Evolutionary conservation across 2,888 invertebrate genomes (phyloP).

Genomic region (Autographa gamma): DNA sequence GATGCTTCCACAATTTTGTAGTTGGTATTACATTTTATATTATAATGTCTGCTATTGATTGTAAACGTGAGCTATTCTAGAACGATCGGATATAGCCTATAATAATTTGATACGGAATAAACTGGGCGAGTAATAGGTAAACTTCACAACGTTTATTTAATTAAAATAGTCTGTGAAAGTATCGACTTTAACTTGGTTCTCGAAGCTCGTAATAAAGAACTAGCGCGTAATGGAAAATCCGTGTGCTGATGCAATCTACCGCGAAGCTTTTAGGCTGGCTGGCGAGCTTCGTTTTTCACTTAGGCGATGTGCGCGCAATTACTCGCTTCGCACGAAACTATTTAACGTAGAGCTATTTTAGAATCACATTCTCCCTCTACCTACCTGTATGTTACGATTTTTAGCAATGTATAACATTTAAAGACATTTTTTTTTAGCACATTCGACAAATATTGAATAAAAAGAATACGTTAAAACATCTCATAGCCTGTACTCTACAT

Average conservation of each 20-base stretch:
- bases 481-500: no score
- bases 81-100: constrained; percentile 25
- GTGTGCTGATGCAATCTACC: constrained; percentile 86
- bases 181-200: constrained; percentile 60
- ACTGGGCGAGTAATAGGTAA: constrained; percentile 24
- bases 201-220: constrained; percentile 70
- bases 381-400: constrained; percentile 9
- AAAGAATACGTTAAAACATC: no score
- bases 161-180: constrained; percentile 60
- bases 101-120: constrained; percentile 37
- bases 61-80: constrained; percentile 30
- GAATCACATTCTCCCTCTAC: constrained; percentile 37
- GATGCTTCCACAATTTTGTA: constrained; percentile 58
- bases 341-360: constrained; percentile 36
- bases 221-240: constrained; percentile 84
- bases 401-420: not conserved
- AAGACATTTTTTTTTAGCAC: no score
- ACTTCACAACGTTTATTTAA: constrained; percentile 54
- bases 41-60: constrained; percentile 45
- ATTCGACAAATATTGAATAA: no score
- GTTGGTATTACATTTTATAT: constrained; percentile 49
- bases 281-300: constrained; percentile 80
- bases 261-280: constrained; percentile 82
- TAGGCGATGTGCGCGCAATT: constrained; percentile 79
- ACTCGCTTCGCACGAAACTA: constrained; percentile 70